Conservation (phyloP, 1,140 invertebrate species). For the Bathynomus jamesi region DNA sequence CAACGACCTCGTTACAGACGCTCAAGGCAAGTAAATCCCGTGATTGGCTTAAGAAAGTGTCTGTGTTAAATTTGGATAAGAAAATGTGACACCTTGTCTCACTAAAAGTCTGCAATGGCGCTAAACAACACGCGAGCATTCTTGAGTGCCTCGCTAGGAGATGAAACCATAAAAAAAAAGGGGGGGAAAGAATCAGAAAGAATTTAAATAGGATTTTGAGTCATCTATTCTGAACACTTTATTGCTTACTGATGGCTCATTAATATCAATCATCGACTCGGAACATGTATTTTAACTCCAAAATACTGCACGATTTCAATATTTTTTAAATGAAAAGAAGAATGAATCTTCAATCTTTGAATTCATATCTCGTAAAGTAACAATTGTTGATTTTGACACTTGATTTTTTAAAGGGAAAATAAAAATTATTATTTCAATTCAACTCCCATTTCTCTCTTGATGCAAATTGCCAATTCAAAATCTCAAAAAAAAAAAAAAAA, state of each 20-base stretch:
- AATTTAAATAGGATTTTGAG: constrained; percentile 1
- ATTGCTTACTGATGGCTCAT: not conserved
- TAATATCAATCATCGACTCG: not conserved
- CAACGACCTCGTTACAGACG: not conserved
- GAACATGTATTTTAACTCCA: not conserved
- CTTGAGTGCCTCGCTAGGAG: not conserved
- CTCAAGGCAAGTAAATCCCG: not conserved
- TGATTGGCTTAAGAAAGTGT: not conserved
- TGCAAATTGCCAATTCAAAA: too few relatives aligned
- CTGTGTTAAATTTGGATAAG: not conserved
- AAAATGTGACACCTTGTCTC: constrained; percentile 1
- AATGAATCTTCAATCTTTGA: not conserved
- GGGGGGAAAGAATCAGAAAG: not conserved
- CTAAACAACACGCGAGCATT: not conserved
- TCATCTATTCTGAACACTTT: not conserved
- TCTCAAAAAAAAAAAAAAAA: too few relatives aligned
- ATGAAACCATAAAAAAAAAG: not conserved
- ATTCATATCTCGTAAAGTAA: too few relatives aligned
- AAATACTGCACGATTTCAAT: not conserved
- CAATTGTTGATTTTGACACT: too few relatives aligned
- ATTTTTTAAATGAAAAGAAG: not conserved
- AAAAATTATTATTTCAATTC: too few relatives aligned
- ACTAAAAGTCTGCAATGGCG: constrained; percentile 1
- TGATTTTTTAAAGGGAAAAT: too few relatives aligned
- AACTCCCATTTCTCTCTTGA: too few relatives aligned